Evolutionary conservation across 2,113 vertebrate genomes (phyloP).

Genomic region (Elanoides forficatus): DNA sequence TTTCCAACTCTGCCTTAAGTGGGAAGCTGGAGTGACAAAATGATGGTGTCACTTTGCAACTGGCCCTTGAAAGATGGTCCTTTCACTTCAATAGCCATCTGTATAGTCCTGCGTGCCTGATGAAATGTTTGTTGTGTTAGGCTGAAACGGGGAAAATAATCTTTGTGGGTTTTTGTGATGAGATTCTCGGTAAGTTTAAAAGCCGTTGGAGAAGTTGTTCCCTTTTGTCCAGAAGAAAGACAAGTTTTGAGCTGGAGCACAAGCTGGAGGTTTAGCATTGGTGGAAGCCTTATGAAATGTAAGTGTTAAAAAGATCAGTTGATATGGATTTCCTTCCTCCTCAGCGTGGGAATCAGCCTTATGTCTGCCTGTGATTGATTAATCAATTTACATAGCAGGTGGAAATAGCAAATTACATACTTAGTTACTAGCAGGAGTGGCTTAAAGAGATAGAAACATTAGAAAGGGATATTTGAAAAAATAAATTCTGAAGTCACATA

Average conservation of each 20-base stretch:
- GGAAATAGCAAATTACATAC: background rate
- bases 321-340: background rate
- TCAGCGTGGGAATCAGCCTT: background rate
- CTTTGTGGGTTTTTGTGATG: background rate
- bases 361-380: background rate
- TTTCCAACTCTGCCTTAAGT: background rate
- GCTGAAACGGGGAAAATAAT: background rate
- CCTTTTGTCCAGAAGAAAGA: background rate
- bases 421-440: background rate
- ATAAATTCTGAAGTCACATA: background rate
- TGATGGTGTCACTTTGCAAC: slow-evolving; percentile 54
- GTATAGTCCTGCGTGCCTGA: background rate
- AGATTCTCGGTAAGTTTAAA: background rate
- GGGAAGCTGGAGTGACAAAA: slow-evolving; percentile 52
- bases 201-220: background rate
- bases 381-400: slow-evolving; percentile 7
- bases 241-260: background rate
- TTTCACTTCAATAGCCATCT: slow-evolving; percentile 9
- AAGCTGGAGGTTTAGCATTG: background rate
- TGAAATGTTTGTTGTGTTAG: background rate
- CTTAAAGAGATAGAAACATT: background rate
- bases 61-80: slow-evolving; percentile 53
- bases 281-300: background rate
- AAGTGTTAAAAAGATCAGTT: background rate
- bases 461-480: background rate